These are phyloP conservation scores for Boulengerochromis microlepis DNA, from an alignment of 2,113 vertebrate genomes.

Conservation along the genomic window DNA sequence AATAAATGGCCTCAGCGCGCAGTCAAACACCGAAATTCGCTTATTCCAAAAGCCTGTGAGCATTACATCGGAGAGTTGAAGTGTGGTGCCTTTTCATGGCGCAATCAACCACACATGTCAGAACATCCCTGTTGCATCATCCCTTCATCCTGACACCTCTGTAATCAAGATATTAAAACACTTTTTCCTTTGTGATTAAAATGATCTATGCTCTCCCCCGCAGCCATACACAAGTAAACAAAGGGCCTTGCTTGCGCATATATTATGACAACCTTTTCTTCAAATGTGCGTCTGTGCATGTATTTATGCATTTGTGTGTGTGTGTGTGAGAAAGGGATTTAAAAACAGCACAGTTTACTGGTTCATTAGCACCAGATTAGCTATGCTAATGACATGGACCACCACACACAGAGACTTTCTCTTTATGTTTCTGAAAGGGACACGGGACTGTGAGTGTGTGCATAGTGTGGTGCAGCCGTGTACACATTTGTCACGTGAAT, in stretches of 20 bases:
- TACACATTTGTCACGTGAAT: conserved; percentile 38
- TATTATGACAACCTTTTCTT: conserved; percentile 59
- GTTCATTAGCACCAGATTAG: conserved; percentile 75
- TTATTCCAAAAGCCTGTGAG: neutral
- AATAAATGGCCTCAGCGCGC: neutral
- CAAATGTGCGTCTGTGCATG: conserved; percentile 33
- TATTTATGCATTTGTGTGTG: neutral
- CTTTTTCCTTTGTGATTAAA: conserved; percentile 68
- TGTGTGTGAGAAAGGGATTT: conserved; percentile 25
- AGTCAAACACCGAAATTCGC: neutral
- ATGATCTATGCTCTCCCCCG: conserved; percentile 55
- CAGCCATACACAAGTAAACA: conserved; percentile 68
- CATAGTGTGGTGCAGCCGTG: conserved; percentile 20
- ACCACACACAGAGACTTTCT: conserved; percentile 55
- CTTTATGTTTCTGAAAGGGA: conserved; percentile 61
- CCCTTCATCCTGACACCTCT: conserved; percentile 22
- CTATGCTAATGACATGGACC: conserved; percentile 73
- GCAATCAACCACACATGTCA: conserved; percentile 8
- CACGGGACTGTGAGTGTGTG: neutral
- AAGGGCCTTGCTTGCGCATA: conserved; percentile 52
- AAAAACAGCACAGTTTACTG: conserved; percentile 63
- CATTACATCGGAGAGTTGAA: neutral
- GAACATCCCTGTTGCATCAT: conserved; percentile 2
- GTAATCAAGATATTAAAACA: conserved; percentile 68
- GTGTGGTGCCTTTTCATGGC: neutral